Conservation (phyloP, 2,113 vertebrate genomes). For the Pyrgilauda ruficollis region DNA sequence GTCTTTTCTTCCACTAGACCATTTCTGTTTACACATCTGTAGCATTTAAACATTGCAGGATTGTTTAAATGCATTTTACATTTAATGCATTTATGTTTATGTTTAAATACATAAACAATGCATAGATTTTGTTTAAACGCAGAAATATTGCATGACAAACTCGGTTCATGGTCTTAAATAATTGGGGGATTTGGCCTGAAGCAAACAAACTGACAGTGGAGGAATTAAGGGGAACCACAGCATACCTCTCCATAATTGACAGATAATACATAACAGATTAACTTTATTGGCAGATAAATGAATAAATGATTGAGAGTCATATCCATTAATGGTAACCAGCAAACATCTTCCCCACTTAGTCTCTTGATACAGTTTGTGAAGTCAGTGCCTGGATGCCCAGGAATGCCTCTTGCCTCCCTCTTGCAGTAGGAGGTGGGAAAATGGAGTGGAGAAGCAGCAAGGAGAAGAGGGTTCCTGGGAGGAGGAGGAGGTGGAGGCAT, state of each 20-base stretch:
- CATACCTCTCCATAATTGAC: background rate
- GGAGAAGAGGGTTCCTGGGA: background rate
- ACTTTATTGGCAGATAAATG: background rate
- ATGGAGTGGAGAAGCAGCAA: background rate
- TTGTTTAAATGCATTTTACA: conserved; percentile 4
- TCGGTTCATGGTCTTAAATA: background rate
- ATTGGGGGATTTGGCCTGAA: background rate
- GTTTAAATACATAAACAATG: background rate
- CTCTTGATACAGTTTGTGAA: background rate
- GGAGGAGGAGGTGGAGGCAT: background rate
- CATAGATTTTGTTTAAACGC: background rate
- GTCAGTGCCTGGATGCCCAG: accelerated
- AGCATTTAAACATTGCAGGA: background rate
- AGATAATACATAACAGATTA: background rate
- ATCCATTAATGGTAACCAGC: background rate
- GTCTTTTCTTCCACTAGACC: background rate
- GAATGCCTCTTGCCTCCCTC: background rate
- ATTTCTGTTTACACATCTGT: background rate
- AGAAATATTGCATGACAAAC: background rate
- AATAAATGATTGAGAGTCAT: background rate
- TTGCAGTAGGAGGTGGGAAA: background rate
- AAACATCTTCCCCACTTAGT: background rate
- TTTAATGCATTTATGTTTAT: conserved; percentile 23
- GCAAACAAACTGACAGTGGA: background rate
- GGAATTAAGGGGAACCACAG: background rate